These are phyloP conservation scores for Hypselothyrea guttata DNA, from an alignment of 2,888 invertebrate species.

Conservation along the genomic window DNA sequence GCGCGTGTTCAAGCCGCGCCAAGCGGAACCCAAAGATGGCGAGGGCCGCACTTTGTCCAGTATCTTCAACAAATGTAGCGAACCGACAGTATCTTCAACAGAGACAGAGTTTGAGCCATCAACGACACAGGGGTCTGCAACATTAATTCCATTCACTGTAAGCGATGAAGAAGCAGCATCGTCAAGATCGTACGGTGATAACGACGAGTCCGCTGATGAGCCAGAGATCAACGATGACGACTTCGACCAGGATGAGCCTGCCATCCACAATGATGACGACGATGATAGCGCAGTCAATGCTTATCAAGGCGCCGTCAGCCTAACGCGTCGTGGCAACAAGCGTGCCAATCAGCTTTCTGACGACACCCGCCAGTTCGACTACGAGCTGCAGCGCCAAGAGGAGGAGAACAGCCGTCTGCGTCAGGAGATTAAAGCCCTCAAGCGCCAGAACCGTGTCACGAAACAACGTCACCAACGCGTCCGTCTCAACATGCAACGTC, in stretches of 20 bases:
- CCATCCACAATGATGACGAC: background rate
- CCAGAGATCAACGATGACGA: background rate
- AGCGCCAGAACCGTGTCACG: background rate
- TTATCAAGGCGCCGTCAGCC: background rate
- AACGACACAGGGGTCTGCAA: accelerated
- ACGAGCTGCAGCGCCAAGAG: conserved; percentile 52
- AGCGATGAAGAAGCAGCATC: background rate
- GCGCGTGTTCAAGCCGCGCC: conserved; percentile 16
- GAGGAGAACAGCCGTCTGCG: conserved; percentile 47
- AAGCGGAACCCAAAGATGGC: background rate
- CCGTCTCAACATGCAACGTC: conserved; percentile 4
- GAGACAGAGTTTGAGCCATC: too few relatives aligned
- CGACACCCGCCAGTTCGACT: conserved; percentile 21
- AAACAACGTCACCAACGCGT: conserved; percentile 3
- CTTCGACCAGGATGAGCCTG: background rate
- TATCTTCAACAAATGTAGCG: conserved; percentile 30
- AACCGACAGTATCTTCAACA: accelerated
- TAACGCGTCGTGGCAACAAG: conserved; percentile 10
- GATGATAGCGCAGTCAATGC: conserved; percentile 6
- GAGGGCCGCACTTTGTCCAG: conserved; percentile 34
- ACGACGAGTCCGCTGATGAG: background rate
- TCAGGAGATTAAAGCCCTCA: conserved; percentile 10
- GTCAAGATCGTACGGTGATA: background rate
- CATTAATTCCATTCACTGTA: background rate
- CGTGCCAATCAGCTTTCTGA: background rate